Percentiles rank a stretch among this genome's conserved stretches.
Conservation (phyloP, 2,113 vertebrate genomes). For the Antechinus stuartii region DNA sequence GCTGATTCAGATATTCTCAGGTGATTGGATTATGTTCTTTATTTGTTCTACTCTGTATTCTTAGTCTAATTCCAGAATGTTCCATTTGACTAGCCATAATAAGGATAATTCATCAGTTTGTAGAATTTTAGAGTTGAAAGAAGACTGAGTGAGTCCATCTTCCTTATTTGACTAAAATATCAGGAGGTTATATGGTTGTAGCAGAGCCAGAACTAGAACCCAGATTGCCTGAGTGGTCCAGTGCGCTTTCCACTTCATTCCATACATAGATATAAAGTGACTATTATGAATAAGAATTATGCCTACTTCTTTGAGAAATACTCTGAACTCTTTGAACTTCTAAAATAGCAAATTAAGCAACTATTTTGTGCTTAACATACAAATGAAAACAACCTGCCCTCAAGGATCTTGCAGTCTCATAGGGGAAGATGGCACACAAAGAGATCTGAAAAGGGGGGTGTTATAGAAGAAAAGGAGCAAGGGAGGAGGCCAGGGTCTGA, state of each 20-base stretch:
- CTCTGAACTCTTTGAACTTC: not conserved
- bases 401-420: not conserved
- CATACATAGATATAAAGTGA: not conserved
- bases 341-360: not conserved
- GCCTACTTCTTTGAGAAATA: not conserved
- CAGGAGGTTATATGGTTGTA: not conserved
- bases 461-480: not conserved
- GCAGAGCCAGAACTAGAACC: not conserved
- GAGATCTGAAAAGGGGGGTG: not conserved
- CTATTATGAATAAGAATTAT: not conserved
- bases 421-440: not conserved
- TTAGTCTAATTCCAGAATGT: constrained; percentile 35
- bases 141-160: rapidly evolving
- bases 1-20: constrained; percentile 74
- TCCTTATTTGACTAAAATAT: not conserved
- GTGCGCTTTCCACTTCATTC: not conserved
- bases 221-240: not conserved
- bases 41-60: constrained; percentile 47
- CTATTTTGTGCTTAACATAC: not conserved
- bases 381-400: not conserved
- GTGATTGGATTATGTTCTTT: constrained; percentile 68
- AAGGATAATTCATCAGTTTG: not conserved
- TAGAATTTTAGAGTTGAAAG: not conserved
- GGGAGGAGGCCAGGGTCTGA: not conserved
- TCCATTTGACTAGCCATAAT: not conserved